Percentiles rank a stretch among this genome's conserved stretches.
Conservation (phyloP, 2,113 vertebrate genomes). For the Uria lomvia region DNA sequence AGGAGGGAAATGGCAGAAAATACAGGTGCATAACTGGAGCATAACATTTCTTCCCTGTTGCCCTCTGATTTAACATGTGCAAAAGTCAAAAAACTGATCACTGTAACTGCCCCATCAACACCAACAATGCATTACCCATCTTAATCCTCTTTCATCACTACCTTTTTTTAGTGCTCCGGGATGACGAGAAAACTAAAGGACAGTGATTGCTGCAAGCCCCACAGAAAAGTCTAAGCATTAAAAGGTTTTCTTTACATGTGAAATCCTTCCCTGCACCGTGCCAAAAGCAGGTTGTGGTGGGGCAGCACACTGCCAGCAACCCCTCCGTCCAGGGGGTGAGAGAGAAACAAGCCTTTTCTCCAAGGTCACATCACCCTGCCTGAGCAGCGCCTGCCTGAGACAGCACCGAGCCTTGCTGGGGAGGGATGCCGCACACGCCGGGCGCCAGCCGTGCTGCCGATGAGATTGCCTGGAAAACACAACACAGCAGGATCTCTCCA, state of each 20-base stretch:
- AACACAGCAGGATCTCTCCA: not conserved
- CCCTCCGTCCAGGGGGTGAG: not conserved
- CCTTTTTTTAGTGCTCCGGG: not conserved
- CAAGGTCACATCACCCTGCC: not conserved
- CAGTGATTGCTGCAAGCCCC: not conserved
- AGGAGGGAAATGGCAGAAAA: not conserved
- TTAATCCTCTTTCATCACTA: not conserved
- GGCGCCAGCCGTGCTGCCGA: not conserved
- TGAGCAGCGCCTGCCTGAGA: rapidly evolving
- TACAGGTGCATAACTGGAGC: not conserved
- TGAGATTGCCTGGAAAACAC: not conserved
- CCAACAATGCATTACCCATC: not conserved
- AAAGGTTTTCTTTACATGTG: not conserved
- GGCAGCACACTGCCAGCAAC: not conserved
- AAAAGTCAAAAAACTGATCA: not conserved
- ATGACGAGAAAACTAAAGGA: not conserved
- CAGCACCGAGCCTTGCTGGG: rapidly evolving
- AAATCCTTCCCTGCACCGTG: not conserved
- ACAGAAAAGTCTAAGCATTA: not conserved
- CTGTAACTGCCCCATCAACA: not conserved
- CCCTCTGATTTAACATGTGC: not conserved
- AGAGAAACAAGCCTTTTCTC: not conserved
- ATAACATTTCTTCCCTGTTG: not conserved
- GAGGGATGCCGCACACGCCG: not conserved
- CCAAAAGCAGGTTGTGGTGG: not conserved